These are phyloP conservation scores for Aelia acuminata DNA, from an alignment of 2,888 invertebrate species.

Conservation along the genomic window DNA sequence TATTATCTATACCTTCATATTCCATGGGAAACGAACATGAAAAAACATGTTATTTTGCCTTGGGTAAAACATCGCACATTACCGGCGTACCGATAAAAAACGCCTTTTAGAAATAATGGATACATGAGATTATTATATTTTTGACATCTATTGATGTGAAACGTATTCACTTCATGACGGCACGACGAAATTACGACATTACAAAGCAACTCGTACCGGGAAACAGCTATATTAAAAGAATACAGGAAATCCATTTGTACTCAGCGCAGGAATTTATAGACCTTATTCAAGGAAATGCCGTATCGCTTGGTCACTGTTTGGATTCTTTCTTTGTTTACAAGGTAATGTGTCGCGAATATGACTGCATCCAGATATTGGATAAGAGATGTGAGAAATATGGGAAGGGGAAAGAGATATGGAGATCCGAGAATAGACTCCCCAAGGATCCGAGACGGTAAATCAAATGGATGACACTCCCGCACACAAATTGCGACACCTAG, in stretches of 20 bases:
- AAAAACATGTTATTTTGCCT: too few species aligned
- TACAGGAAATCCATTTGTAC: background rate
- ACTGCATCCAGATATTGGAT: conserved; percentile 25
- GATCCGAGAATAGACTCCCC: background rate
- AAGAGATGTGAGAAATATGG: conserved; percentile 10
- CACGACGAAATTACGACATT: background rate
- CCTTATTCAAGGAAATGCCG: conserved; percentile 29
- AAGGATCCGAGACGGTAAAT: background rate
- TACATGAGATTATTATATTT: too few species aligned
- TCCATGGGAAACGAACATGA: too few species aligned
- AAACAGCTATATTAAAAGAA: background rate
- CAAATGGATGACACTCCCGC: background rate
- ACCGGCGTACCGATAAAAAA: too few species aligned
- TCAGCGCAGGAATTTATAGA: background rate
- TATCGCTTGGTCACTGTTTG: background rate
- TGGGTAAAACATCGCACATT: too few species aligned
- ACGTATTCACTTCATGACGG: background rate
- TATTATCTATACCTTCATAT: too few species aligned
- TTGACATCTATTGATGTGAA: too few species aligned
- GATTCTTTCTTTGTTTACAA: conserved; percentile 40
- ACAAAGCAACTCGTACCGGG: background rate
- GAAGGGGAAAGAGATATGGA: background rate
- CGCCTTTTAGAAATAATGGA: too few species aligned
- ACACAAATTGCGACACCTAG: conserved; percentile 45
- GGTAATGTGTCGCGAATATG: conserved; percentile 1